Conservation (phyloP, 2,113 vertebrate species). For the Empidonax traillii region DNA sequence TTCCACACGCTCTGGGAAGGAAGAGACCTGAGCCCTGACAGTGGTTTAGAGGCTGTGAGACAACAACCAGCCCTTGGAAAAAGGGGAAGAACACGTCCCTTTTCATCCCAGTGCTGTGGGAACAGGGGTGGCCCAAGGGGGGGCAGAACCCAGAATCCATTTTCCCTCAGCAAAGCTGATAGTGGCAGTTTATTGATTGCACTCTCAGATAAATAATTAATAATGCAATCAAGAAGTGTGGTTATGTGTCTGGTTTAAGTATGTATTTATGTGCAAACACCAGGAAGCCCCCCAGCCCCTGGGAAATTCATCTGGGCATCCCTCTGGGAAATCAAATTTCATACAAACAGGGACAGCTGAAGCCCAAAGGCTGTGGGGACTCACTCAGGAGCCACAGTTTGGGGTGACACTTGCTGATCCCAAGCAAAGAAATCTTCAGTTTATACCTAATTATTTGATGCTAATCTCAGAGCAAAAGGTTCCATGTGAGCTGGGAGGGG, state of each 20-base stretch:
- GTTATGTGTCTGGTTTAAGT: background rate
- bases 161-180: background rate
- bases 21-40: background rate
- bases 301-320: background rate
- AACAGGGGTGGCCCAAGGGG: background rate
- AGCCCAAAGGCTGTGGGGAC: background rate
- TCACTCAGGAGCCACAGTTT: background rate
- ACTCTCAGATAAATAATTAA: background rate
- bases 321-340: background rate
- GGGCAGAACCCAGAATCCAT: background rate
- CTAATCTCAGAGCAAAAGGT: background rate
- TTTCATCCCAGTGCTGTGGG: background rate
- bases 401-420: background rate
- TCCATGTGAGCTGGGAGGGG: background rate
- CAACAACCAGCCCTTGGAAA: background rate
- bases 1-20: background rate
- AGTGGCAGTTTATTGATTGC: background rate
- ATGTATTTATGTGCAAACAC: background rate
- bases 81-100: background rate
- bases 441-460: background rate
- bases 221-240: background rate
- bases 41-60: background rate
- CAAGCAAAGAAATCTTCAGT: background rate
- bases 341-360: background rate
- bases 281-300: background rate